phyloP scores from a whole-genome alignment of 2,888 invertebrate species.

The Arrhopalites spinosus region DNA sequence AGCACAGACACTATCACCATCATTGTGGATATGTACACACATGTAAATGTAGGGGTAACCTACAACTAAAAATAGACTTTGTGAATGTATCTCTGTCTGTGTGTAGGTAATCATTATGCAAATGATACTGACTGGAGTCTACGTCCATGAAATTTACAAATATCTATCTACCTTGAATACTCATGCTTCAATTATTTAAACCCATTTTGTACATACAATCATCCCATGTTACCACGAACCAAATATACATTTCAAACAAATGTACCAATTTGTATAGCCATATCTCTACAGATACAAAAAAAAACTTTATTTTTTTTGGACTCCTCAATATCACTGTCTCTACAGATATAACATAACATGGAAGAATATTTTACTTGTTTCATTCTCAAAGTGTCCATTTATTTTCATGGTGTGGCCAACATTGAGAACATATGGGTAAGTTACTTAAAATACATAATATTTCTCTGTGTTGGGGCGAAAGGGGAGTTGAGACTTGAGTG shows the following conservation, averaged over 20 bases:
- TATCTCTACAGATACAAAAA: too few species aligned
- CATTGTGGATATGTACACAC: neutral
- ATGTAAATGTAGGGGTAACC: neutral
- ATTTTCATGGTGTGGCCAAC: neutral
- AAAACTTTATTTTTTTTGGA: too few species aligned
- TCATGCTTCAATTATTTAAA: too few species aligned
- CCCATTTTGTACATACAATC: too few species aligned
- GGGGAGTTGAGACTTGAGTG: neutral
- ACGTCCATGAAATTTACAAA: slow-evolving; percentile 1
- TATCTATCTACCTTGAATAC: neutral
- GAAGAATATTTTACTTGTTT: neutral
- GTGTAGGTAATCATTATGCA: neutral
- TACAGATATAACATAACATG: too few species aligned
- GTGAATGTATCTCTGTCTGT: neutral
- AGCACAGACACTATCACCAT: neutral
- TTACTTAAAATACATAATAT: neutral
- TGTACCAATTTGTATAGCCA: too few species aligned
- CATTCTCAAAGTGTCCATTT: neutral
- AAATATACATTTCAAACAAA: too few species aligned
- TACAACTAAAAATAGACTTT: too few species aligned
- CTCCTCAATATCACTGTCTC: too few species aligned
- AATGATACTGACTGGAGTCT: neutral
- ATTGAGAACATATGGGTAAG: neutral
- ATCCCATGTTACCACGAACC: too few species aligned
- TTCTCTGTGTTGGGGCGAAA: neutral